Percentiles rank a stretch among this genome's conserved stretches.
Evolutionary conservation across 2,888 invertebrate genomes (phyloP).

Genomic region (Limnephilus lunatus): DNA sequence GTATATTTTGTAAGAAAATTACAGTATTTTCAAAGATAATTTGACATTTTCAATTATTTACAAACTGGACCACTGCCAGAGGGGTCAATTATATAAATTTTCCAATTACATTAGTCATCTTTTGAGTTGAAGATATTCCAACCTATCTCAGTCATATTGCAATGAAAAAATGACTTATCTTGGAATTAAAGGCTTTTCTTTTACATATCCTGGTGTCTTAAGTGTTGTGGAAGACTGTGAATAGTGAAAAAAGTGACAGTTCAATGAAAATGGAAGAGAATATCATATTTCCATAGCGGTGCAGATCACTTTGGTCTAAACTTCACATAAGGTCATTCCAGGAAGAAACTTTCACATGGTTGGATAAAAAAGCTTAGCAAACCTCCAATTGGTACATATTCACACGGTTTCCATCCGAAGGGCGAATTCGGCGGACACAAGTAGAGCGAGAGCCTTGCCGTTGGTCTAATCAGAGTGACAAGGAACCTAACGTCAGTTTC

Average conservation of each 20-base stretch:
- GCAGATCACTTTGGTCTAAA: constrained; percentile 12
- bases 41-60: constrained; percentile 50
- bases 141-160: constrained; percentile 21
- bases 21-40: constrained; percentile 22
- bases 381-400: constrained; percentile 40
- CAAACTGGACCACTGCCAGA: constrained; percentile 56
- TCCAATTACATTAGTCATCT: constrained; percentile 27
- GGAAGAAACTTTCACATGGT: constrained; percentile 52
- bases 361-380: constrained; percentile 49
- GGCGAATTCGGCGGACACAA: not conserved
- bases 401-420: constrained; percentile 11
- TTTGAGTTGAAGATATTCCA: constrained; percentile 7
- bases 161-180: not conserved
- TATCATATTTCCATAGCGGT: constrained; percentile 26
- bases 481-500: constrained; percentile 54
- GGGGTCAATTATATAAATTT: constrained; percentile 53
- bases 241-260: not conserved
- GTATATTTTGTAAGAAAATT: constrained; percentile 8
- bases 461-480: constrained; percentile 45
- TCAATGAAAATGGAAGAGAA: not conserved
- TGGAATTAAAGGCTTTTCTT: not conserved
- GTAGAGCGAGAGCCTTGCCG: constrained; percentile 21
- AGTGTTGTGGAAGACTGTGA: not conserved
- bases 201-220: not conserved
- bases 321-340: constrained; percentile 52